Evolutionary conservation across 2,113 vertebrate genomes (phyloP), one percentile per base, ranked within the genome.

Genomic region (Hyla sarda): DNA sequence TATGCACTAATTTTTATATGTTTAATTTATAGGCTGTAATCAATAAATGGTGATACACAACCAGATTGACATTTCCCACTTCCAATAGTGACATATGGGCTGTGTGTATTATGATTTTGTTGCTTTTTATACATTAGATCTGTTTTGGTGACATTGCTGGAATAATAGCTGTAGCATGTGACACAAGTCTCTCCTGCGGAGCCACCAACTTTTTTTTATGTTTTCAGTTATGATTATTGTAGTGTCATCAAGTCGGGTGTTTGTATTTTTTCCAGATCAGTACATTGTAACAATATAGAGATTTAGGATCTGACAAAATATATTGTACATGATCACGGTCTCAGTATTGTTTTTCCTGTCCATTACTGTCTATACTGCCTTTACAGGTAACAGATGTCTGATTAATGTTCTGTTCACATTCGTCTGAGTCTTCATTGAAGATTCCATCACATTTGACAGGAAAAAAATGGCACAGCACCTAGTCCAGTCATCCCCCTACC

Each of bases 1-100:
- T 17, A n/a, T 73, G 82, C 71, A 83, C 71, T 83, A 41, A 83
- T 67, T 84, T 45, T 76, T 45, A 16, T 69, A 82, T 23, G 13
- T 67, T 21, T 21, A 71, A 73, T 34, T 37, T 32, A 34, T 23
- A 74, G 69, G 37, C 6, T 73, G 28, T 37, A 10, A 23, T 19
- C 25, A 6, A 14, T 56, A 23, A 67, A 5, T 48, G 14, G 32
- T 34, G 11, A 28, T 25, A 2, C 56, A 25, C 4, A 28, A 12
- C 11, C 58, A n/a, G 12, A 25, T 28, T 8, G n/a, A 12, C 2
- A 13, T 7, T 17, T 19, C 1, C 30, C 65, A 19, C 30, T 30
- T 28, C n/a, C 5, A 1, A 13, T 52, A 28, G 28, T 30, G 30
- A 52, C 8, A 11, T 34, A 5, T 50, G n/a, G 71, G 47, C 12